Evolutionary conservation across 2,113 vertebrate genomes (phyloP).

Genomic region (Misgurnus mizolepis): DNA sequence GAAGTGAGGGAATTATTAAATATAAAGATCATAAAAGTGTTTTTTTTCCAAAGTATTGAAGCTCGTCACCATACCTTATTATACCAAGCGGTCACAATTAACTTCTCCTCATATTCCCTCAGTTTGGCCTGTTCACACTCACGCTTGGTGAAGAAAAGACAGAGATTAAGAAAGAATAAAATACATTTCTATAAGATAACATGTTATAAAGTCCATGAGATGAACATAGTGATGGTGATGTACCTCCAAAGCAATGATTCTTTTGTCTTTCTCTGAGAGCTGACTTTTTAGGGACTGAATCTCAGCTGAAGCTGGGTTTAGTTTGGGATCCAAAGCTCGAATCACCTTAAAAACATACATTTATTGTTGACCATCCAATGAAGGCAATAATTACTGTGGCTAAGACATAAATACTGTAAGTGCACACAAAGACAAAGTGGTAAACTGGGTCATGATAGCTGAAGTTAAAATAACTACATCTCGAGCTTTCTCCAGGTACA

Average conservation of each 20-base stretch:
- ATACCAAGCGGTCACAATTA: constrained; percentile 96
- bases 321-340: constrained; percentile 92
- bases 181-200: neutral
- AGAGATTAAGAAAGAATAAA: constrained; percentile 1
- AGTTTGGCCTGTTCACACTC: constrained; percentile 90
- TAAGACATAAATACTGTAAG: neutral
- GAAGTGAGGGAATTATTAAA: neutral
- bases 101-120: constrained; percentile 91
- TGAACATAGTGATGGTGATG: neutral
- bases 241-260: constrained; percentile 88
- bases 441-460: neutral
- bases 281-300: constrained; percentile 90
- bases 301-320: constrained; percentile 95
- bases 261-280: constrained; percentile 87
- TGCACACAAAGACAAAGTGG: neutral
- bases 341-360: constrained; percentile 80
- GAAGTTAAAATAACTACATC: constrained; percentile 79
- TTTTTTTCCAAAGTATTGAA: neutral
- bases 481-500: constrained; percentile 97
- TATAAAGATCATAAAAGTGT: neutral
- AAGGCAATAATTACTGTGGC: no score
- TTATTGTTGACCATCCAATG: no score
- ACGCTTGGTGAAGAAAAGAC: constrained; percentile 69
- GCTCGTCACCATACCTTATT: constrained; percentile 82
- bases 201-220: neutral